Percentiles rank a stretch among this genome's conserved stretches.
Conservation (phyloP, 2,797 vertebrate genomes). For the Ptychadena robeensis region DNA sequence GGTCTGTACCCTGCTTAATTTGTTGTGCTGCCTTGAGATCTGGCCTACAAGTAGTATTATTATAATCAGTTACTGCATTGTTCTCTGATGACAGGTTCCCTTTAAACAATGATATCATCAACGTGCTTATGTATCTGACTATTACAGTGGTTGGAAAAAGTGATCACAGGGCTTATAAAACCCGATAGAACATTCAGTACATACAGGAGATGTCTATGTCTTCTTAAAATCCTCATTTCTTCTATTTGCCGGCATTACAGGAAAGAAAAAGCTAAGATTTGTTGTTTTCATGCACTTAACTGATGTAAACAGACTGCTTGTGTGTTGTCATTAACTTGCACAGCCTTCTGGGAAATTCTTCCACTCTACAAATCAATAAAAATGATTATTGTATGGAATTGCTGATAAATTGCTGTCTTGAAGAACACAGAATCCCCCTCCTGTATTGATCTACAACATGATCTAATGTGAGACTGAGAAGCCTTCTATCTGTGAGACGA, state of each 20-base stretch:
- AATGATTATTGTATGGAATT: background rate
- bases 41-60: too few relatives aligned
- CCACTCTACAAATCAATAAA: background rate
- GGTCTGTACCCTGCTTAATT: too few relatives aligned
- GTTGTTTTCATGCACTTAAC: background rate
- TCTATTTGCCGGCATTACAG: background rate
- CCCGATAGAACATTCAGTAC: too few relatives aligned
- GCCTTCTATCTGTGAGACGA: background rate
- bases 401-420: background rate
- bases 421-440: background rate
- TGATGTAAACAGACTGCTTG: background rate
- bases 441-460: constrained; percentile 11
- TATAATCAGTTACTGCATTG: too few relatives aligned
- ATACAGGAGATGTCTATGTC: too few relatives aligned
- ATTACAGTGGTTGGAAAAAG: too few relatives aligned
- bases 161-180: too few relatives aligned
- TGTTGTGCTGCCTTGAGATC: too few relatives aligned
- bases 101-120: too few relatives aligned
- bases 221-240: too few relatives aligned
- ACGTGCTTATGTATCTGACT: too few relatives aligned
- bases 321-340: background rate
- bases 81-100: too few relatives aligned
- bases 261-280: background rate
- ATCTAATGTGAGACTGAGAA: background rate
- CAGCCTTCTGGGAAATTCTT: background rate